Percentiles rank a stretch among this genome's conserved stretches.
Conservation (phyloP, 2,888 invertebrate genomes). For the Trypoxylon attenuatum region DNA sequence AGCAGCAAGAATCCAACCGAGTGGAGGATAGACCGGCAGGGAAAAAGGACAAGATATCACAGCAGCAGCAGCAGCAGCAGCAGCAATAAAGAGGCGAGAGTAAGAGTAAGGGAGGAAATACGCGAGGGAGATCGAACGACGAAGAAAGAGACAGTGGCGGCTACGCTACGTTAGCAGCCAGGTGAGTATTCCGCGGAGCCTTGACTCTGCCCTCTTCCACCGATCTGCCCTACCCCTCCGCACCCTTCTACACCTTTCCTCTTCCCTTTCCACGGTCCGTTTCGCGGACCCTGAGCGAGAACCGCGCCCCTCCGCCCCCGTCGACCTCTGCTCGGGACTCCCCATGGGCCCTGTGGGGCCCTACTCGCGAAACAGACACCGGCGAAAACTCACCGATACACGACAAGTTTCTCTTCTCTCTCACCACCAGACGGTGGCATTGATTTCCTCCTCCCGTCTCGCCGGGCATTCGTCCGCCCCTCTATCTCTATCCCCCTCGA, state of each 20-base stretch:
- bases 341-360: background rate
- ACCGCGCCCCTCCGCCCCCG: constrained; percentile 3
- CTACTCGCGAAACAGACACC: constrained; percentile 24
- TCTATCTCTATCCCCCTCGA: background rate
- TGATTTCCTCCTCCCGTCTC: constrained; percentile 63
- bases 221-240: background rate
- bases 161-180: constrained; percentile 41
- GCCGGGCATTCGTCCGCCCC: constrained; percentile 33
- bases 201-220: constrained; percentile 24
- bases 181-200: constrained; percentile 37
- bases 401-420: constrained; percentile 41
- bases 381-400: constrained; percentile 37
- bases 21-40: too few species aligned
- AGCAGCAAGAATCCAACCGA: background rate
- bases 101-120: background rate
- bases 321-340: constrained; percentile 3
- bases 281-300: background rate
- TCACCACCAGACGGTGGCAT: constrained; percentile 64
- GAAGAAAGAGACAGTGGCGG: constrained; percentile 32
- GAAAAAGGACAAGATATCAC: too few species aligned
- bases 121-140: constrained; percentile 10
- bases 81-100: background rate
- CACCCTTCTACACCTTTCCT: background rate
- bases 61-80: background rate
- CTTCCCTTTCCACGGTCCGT: background rate